These are phyloP conservation scores for Numenius arquata DNA, from an alignment of 2,113 vertebrate genomes.

Conservation along the genomic window DNA sequence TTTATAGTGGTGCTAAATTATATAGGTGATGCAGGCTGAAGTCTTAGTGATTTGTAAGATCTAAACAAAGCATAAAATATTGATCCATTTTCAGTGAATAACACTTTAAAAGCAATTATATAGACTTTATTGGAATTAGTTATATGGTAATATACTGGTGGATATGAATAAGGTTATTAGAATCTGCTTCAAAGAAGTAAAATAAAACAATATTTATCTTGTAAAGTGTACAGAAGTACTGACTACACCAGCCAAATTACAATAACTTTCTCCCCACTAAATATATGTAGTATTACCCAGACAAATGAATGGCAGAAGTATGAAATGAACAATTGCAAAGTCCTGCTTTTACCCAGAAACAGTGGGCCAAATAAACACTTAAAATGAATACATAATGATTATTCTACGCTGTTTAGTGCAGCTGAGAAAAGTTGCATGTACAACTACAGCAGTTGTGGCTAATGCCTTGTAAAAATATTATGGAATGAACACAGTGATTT, in stretches of 20 bases:
- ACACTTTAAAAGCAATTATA: not conserved
- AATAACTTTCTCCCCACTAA: not conserved
- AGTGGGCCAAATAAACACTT: not conserved
- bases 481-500: not conserved
- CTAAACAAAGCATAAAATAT: not conserved
- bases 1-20: not conserved
- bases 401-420: not conserved
- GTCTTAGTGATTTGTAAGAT: not conserved
- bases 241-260: not conserved
- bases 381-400: not conserved
- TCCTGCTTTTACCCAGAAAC: conserved; percentile 3
- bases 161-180: not conserved
- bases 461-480: conserved; percentile 7
- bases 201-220: not conserved
- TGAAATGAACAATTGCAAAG: not conserved
- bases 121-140: not conserved
- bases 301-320: not conserved
- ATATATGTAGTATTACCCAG: not conserved
- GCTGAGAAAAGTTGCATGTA: not conserved
- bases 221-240: not conserved
- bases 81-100: not conserved
- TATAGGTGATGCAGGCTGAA: not conserved
- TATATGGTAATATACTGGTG: not conserved
- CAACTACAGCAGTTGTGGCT: not conserved
- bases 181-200: not conserved